Evolutionary conservation across 2,888 invertebrate species (phyloP), one percentile per base, ranked within the genome.

Genomic region (Tribolium freemani): DNA sequence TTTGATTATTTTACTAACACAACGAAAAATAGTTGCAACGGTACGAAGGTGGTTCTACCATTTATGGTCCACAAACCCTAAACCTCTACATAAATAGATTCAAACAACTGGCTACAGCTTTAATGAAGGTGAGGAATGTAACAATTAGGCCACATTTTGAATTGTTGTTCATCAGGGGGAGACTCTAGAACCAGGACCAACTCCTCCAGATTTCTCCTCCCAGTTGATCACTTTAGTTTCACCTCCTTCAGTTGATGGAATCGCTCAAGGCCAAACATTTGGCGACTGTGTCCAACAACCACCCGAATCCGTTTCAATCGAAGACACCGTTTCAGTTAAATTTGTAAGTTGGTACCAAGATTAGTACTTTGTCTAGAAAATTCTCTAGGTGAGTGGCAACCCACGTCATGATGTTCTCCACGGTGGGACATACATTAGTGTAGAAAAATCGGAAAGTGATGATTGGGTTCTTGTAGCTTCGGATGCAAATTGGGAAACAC

Each of bases 11-110:
- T 38, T 8, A 38, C 1, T 3, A 38, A 38, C n/a, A 38, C 8
- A 26, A 26, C 3, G 2, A 31, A 31, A 38, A 38, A 6, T 85
- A 96, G 94, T 90, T 93, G 0, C 98, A 98, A 87, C 89, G 98
- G 9, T 98, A 98, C 84, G 98, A 98, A 88, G 98, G 94, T 0
- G 98, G 96, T 0, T 97, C 97, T 0, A 98, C 97, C 0, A 94
- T 97, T 78, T 98, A 88, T 82, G 98, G 98, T 0, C 97, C 97
- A 0, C 91, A 97, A 83, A 97, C 97, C 0, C 88, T 97, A 4
- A 90, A 93, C 21, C 94, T 97, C 30, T 96, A 96, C 82, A 88
- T 95, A 73, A 90, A 94, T 75, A 91, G 94, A 73, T 97, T 93
- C 82, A 88, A 87, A 21, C 90, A 92, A 69, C 86, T 98, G 2